Base-by-base conservation (phyloP, 2,888 invertebrate species). In the Polydrusus pterygomalis region DNA sequence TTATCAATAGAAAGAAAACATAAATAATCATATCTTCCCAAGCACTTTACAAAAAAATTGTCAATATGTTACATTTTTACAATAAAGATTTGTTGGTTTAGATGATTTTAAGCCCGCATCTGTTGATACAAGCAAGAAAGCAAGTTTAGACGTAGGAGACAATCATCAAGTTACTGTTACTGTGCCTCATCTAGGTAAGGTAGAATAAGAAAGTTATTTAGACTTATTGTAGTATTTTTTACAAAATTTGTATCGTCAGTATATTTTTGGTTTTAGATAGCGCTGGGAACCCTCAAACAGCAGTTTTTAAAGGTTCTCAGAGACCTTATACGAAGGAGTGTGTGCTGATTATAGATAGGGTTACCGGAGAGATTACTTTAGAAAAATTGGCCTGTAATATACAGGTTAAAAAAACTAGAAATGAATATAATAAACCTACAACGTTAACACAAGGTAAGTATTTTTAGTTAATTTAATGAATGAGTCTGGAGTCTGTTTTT, bases 21-120 rank as follows among this genome's bases (percentile, higher is more conserved):
- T n/a, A n/a, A n/a, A n/a, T n/a, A n/a, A n/a, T n/a, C n/a, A n/a
- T 25, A 5, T 25, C 25, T 25, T 25, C 25, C 25, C 25, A 25
- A 3, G 1, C 5, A 25, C 25, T 25, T 5, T 25, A 25, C 25
- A 25, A 25, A 25, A 25, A 25, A 25, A 25, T 25, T n/a, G n/a
- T n/a, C n/a, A n/a, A n/a, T n/a, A n/a, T n/a, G n/a, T n/a, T n/a
- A n/a, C n/a, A n/a, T n/a, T n/a, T n/a, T n/a, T n/a, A n/a, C n/a
- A n/a, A n/a, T n/a, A n/a, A n/a, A n/a, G n/a, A n/a, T n/a, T n/a
- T n/a, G n/a, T n/a, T 67, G 17, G 11, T 9, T 20, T 89, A 98
- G 97, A 98, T 94, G 98, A 98, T 89, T 98, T 98, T 87, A 98
- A 98, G 87, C 98, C 98, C 81, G 98, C 98, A n/a, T 98, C 97